phyloP scores from a whole-genome alignment of 1,140 invertebrate genomes.

The Paraescarpia echinospica region DNA sequence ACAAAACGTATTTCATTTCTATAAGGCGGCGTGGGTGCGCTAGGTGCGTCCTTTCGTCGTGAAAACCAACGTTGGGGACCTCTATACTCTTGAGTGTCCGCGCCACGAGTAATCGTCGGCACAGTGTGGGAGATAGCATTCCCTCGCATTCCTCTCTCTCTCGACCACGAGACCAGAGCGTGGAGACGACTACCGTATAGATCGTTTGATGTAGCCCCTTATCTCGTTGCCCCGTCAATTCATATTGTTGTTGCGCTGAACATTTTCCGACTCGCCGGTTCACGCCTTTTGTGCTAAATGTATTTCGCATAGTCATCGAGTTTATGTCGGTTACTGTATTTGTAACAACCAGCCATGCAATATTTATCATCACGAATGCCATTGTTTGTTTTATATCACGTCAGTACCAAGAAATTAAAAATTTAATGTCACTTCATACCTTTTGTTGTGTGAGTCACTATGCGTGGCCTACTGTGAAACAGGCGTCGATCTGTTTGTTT shows the following conservation, averaged over 20 bases:
- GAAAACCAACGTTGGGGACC: not conserved
- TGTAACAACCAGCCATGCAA: not conserved
- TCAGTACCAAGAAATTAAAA: too few relatives aligned
- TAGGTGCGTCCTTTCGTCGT: not conserved
- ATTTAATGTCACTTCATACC: too few relatives aligned
- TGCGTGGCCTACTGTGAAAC: too few relatives aligned
- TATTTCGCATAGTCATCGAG: not conserved
- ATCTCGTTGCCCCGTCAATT: too few relatives aligned
- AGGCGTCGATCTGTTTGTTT: too few relatives aligned
- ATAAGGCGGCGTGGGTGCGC: not conserved
- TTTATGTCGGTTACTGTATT: not conserved
- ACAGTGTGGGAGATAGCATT: not conserved
- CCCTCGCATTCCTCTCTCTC: too few relatives aligned
- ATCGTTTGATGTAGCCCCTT: not conserved
- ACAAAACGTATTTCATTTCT: not conserved
- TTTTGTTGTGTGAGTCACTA: too few relatives aligned
- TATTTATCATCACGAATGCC: too few relatives aligned
- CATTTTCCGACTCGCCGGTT: not conserved
- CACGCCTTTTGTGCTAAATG: not conserved
- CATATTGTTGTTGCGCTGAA: not conserved
- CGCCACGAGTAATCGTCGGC: not conserved
- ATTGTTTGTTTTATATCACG: too few relatives aligned
- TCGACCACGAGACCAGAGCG: not conserved
- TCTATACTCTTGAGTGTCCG: not conserved
- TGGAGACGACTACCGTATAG: not conserved